Conservation (phyloP, 1,140 invertebrate species). For the Drosophila tani region DNA sequence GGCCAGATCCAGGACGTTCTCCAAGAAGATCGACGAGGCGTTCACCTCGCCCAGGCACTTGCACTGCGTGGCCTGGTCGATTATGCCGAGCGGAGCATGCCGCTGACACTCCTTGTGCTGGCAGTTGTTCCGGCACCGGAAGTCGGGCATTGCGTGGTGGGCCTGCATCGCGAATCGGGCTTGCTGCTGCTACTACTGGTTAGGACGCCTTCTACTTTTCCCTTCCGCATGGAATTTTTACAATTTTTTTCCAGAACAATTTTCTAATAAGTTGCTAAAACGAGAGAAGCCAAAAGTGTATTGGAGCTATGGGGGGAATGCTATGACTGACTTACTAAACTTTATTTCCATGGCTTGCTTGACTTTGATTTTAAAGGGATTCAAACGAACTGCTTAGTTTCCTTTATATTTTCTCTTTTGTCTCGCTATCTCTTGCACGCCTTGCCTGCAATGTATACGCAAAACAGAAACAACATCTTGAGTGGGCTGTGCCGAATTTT, state of each 20-base stretch:
- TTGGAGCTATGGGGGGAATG: not conserved
- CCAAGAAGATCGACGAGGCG: slow-evolving; percentile 79
- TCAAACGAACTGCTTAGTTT: too few relatives aligned
- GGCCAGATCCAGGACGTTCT: slow-evolving; percentile 76
- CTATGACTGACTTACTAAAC: not conserved
- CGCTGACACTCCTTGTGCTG: slow-evolving; percentile 79
- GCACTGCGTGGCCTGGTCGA: slow-evolving; percentile 77
- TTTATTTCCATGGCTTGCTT: not conserved
- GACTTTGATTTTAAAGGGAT: not conserved
- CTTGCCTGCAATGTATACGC: too few relatives aligned
- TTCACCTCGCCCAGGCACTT: slow-evolving; percentile 76
- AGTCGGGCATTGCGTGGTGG: slow-evolving; percentile 77
- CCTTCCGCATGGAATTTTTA: slow-evolving; percentile 12
- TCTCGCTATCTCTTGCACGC: too few relatives aligned
- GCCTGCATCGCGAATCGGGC: slow-evolving; percentile 63
- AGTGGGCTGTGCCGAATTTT: too few relatives aligned
- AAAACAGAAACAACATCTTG: too few relatives aligned
- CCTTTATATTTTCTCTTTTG: too few relatives aligned
- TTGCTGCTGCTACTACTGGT: not conserved
- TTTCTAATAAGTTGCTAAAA: slow-evolving; percentile 25
- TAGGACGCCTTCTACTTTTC: not conserved
- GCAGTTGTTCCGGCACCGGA: slow-evolving; percentile 76
- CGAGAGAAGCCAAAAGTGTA: slow-evolving; percentile 52
- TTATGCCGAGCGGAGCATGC: slow-evolving; percentile 67
- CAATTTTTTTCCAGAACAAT: slow-evolving; percentile 17